A percentile compares a stretch with the other conserved stretches of the same genome.
Evolutionary conservation across 2,797 vertebrate species (phyloP).

Genomic region (Echiichthys vipera): DNA sequence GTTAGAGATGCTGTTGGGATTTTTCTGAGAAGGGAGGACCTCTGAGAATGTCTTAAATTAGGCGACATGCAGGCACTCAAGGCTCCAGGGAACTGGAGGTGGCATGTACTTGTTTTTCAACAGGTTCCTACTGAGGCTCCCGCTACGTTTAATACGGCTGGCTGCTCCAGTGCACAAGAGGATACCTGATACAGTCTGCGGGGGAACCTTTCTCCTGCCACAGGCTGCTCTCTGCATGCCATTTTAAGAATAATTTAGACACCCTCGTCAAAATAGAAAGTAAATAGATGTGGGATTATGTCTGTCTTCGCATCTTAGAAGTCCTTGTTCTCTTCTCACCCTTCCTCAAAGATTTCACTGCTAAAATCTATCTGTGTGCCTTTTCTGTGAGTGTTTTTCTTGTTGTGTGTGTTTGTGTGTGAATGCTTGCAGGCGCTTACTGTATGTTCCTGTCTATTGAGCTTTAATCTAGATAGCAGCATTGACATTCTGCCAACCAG

Average conservation of each 20-base stretch:
- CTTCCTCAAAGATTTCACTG: conserved; percentile 21
- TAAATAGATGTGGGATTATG: conserved; percentile 48
- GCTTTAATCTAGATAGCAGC: conserved; percentile 81
- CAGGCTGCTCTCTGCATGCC: conserved; percentile 62
- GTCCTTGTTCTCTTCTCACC: conserved; percentile 19
- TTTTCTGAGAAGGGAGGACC: conserved; percentile 59
- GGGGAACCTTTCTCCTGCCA: conserved; percentile 61
- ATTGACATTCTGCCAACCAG: conserved; percentile 79
- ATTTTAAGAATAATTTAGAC: conserved; percentile 68
- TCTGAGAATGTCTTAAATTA: conserved; percentile 75
- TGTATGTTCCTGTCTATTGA: conserved; percentile 73
- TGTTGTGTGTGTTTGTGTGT: background rate
- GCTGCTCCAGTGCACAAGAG: conserved; percentile 62
- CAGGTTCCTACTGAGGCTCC: conserved; percentile 69
- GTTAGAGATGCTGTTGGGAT: conserved; percentile 62
- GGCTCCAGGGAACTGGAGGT: conserved; percentile 68
- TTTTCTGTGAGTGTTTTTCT: conserved; percentile 44
- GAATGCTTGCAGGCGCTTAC: conserved; percentile 34
- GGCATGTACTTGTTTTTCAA: conserved; percentile 80
- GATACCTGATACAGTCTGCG: conserved; percentile 73
- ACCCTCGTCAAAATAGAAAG: conserved; percentile 60
- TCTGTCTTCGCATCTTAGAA: conserved; percentile 38
- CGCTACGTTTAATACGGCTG: conserved; percentile 75
- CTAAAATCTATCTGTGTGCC: conserved; percentile 27
- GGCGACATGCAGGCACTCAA: conserved; percentile 43